phyloP scores from a whole-genome alignment of 2,888 invertebrate genomes.

The Heliconius erato region DNA sequence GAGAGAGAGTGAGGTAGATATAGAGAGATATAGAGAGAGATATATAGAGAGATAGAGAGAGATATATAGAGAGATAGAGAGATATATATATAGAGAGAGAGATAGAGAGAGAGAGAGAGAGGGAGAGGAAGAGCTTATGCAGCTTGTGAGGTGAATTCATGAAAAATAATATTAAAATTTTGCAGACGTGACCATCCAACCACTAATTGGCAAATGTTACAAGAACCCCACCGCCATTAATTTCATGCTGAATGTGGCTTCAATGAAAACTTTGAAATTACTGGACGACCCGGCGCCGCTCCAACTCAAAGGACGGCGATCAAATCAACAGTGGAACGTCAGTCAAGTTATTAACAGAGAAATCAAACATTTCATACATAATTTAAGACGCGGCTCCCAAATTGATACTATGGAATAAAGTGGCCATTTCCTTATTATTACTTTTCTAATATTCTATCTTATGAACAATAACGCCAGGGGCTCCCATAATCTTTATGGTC shows the following conservation, averaged over 20 bases:
- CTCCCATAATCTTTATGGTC: slow-evolving; percentile 47
- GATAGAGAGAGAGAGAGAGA: too few species aligned
- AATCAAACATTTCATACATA: slow-evolving; percentile 42
- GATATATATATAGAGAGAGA: too few species aligned
- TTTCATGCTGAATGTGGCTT: slow-evolving; percentile 71
- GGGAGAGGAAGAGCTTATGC: too few species aligned
- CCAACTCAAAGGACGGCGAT: neutral
- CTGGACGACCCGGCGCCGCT: slow-evolving; percentile 56
- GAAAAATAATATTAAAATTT: neutral
- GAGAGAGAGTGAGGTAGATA: too few species aligned
- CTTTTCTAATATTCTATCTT: slow-evolving; percentile 31
- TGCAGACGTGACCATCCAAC: slow-evolving; percentile 72
- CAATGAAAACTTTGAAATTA: slow-evolving; percentile 66
- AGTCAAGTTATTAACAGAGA: slow-evolving; percentile 41
- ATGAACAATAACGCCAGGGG: neutral
- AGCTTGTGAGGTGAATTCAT: too few species aligned
- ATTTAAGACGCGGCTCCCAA: slow-evolving; percentile 14
- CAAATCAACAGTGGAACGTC: slow-evolving; percentile 36
- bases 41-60: too few species aligned
- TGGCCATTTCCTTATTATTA: slow-evolving; percentile 28
- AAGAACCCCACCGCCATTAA: slow-evolving; percentile 61
- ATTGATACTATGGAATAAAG: slow-evolving; percentile 24
- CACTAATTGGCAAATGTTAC: slow-evolving; percentile 66
- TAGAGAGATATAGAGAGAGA: too few species aligned
- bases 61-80: too few species aligned